Base-by-base conservation (phyloP, 2,888 invertebrate species). In the Arrhopalites spinosus region DNA sequence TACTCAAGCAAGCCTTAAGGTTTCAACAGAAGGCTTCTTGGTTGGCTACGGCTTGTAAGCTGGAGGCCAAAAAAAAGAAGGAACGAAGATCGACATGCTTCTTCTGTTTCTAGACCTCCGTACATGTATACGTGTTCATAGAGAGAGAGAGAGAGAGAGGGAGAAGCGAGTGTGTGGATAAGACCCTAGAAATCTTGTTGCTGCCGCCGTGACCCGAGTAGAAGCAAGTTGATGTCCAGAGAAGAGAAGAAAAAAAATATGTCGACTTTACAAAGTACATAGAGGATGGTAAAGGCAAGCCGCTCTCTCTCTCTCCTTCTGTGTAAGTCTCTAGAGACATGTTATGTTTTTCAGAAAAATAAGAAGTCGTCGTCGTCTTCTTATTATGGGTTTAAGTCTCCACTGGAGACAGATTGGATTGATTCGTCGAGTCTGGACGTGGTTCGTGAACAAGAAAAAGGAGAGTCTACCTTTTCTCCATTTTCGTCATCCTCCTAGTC, bases 321-420 rank as follows among this genome's bases (percentile, higher is more conserved):
- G n/a, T n/a, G 27, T 25, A 27, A 20, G 23, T 56, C 70, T 59
- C 71, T 71, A 23, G 71, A 71, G 71, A 71, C 71, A 71, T 71
- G 71, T 71, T 71, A 71, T 71, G 71, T 59, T 61, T 71, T 71
- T 71, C 59, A 47, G 69, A 56, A 69, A n/a, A 69, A 69, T 69
- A 69, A 69, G 69, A 69, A 69, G 69, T 69, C 69, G 69, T 69
- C 69, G 69, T 69, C 69, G 69, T 69, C 69, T 27, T 50, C 69
- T 69, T 69, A 69, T 69, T 69, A 69, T 56, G 69, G 56, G 69
- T 68, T 68, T 68, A 68, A 68, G 68, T 56, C 56, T 36, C 30
- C 53, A 36, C 36, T 36, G 36, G 36, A 69, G 69, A 69, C 69
- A 69, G 69, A 69, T 69, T 69, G 69, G 69, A 69, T 69, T 69